phyloP scores from a whole-genome alignment of 2,113 vertebrate genomes.

The Thomomys bottae region DNA sequence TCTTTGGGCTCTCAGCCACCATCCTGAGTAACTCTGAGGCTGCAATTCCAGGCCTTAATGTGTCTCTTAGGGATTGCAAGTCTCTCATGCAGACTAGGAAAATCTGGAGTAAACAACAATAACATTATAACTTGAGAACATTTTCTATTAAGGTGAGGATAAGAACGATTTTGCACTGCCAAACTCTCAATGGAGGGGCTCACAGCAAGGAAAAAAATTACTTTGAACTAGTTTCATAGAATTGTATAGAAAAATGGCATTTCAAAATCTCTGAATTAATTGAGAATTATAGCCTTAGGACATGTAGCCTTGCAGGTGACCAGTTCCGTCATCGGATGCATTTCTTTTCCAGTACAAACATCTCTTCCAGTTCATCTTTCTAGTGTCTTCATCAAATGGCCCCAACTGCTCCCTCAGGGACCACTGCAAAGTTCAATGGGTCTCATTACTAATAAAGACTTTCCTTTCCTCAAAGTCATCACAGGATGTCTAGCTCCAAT shows the following conservation, averaged over 20 bases:
- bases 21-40: background rate
- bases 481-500: background rate
- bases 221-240: background rate
- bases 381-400: constrained; percentile 54
- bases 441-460: constrained; percentile 54
- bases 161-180: background rate
- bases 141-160: constrained; percentile 40
- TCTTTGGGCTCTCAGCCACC: background rate
- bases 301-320: constrained; percentile 14
- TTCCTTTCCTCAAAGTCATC: constrained; percentile 35
- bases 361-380: constrained; percentile 55
- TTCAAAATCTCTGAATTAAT: constrained; percentile 33
- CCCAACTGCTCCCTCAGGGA: constrained; percentile 22
- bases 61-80: background rate
- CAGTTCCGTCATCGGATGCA: background rate
- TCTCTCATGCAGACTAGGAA: background rate
- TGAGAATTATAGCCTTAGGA: background rate
- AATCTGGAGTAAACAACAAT: background rate
- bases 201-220: constrained; percentile 40
- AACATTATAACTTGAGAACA: background rate
- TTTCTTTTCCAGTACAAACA: background rate
- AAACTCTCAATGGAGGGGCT: background rate
- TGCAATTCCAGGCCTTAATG: background rate
- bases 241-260: constrained; percentile 11
- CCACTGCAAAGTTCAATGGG: constrained; percentile 59